Conservation (phyloP, 2,113 vertebrate genomes). For the Rhagologus leucostigma region DNA sequence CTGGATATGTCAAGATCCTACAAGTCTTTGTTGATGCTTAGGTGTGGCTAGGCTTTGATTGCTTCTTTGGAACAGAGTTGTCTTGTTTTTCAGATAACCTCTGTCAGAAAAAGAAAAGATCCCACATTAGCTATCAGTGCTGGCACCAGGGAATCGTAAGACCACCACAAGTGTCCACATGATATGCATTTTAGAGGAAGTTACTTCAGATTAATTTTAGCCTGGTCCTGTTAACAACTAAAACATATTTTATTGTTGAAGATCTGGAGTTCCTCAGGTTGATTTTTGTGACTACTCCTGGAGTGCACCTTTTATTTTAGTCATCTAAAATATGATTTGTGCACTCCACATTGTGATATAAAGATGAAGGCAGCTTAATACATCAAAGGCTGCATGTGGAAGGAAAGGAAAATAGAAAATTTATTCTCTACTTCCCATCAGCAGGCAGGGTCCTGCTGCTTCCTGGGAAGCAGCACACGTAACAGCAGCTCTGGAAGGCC, state of each 20-base stretch:
- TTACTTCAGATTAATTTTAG: background rate
- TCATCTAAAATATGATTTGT: background rate
- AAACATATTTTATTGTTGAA: background rate
- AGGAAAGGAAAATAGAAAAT: background rate
- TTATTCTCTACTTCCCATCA: background rate
- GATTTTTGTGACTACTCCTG: background rate
- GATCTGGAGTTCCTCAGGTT: background rate
- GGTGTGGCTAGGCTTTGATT: background rate
- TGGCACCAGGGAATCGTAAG: background rate
- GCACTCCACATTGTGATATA: background rate
- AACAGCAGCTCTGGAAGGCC: background rate
- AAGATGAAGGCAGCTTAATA: background rate
- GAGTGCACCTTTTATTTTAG: background rate
- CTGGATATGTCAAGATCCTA: background rate
- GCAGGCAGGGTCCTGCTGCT: background rate
- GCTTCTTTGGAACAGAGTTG: background rate
- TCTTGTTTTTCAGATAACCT: background rate
- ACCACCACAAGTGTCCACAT: background rate
- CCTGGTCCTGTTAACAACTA: background rate
- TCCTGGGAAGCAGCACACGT: rapidly evolving
- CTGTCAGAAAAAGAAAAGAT: background rate
- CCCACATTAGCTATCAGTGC: background rate
- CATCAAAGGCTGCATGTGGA: background rate
- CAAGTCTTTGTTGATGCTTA: background rate
- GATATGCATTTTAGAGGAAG: background rate